Percentiles rank a stretch among this genome's conserved stretches.
Evolutionary conservation across 2,888 invertebrate genomes (phyloP).

Genomic region (Cosmia trapezina): DNA sequence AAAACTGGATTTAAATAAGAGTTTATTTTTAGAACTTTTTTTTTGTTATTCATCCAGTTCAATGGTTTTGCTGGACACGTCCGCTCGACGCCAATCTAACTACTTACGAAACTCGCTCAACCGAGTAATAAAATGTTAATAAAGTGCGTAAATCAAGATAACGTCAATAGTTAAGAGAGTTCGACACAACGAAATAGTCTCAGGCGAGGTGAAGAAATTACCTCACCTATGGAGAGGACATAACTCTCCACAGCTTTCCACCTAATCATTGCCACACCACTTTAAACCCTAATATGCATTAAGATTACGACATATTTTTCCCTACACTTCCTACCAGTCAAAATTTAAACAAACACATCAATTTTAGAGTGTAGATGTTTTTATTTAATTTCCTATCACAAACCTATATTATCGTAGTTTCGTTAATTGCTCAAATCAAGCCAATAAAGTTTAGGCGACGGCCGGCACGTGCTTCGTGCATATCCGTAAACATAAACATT

Average conservation of each 20-base stretch:
- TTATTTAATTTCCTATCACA: conserved; percentile 55
- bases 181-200: conserved; percentile 84
- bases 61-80: conserved; percentile 59
- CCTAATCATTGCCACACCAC: conserved; percentile 54
- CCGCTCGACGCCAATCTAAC: conserved; percentile 60
- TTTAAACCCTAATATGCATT: conserved; percentile 58
- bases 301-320: conserved; percentile 32
- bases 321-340: conserved; percentile 36
- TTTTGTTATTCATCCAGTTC: conserved; percentile 41
- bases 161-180: conserved; percentile 86
- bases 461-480: conserved; percentile 60
- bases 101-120: conserved; percentile 79
- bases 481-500: conserved; percentile 48
- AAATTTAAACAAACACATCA: conserved; percentile 60
- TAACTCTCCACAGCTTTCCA: conserved; percentile 77
- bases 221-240: conserved; percentile 77
- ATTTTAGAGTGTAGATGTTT: conserved; percentile 52
- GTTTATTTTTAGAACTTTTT: conserved; percentile 21
- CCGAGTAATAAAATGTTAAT: conserved; percentile 88
- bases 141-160: conserved; percentile 89
- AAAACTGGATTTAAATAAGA: neutral
- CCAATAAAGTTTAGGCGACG: conserved; percentile 60
- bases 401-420: conserved; percentile 56
- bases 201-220: conserved; percentile 81
- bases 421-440: conserved; percentile 66